Evolutionary conservation across 1,140 invertebrate species (phyloP).

Genomic region (Neodiprion virginianus): DNA sequence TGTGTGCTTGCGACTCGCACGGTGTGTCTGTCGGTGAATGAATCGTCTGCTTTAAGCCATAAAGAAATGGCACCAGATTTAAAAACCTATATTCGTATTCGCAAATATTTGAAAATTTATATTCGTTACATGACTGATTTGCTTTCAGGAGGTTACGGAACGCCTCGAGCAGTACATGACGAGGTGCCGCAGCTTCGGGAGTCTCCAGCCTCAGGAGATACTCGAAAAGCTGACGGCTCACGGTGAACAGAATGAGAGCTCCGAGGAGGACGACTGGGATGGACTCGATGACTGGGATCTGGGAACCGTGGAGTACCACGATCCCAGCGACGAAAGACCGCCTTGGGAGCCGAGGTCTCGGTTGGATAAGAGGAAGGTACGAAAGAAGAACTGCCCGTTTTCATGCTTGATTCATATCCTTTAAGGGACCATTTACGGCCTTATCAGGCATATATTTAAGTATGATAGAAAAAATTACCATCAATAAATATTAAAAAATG

Average conservation of each 20-base stretch:
- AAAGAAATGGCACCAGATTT: no score
- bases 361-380: conserved; percentile 6
- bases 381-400: neutral
- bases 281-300: conserved; percentile 59
- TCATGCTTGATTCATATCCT: no score
- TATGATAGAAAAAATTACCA: no score
- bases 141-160: conserved; percentile 35
- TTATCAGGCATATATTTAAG: no score
- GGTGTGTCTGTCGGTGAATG: no score
- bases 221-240: conserved; percentile 43
- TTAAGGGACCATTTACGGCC: neutral
- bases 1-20: no score
- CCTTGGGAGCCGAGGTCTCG: conserved; percentile 26
- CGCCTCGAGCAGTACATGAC: conserved; percentile 54
- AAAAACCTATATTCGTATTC: conserved; percentile 14
- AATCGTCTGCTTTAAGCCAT: no score
- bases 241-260: conserved; percentile 30
- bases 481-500: no score
- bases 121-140: neutral
- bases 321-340: conserved; percentile 23
- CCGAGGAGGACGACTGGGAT: conserved; percentile 56
- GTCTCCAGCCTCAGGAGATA: conserved; percentile 50
- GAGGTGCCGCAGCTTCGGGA: conserved; percentile 52
- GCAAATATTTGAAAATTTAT: neutral
- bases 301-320: conserved; percentile 52